Conservation (phyloP, 2,888 invertebrate species). For the Lasioglossum pauxillum region DNA sequence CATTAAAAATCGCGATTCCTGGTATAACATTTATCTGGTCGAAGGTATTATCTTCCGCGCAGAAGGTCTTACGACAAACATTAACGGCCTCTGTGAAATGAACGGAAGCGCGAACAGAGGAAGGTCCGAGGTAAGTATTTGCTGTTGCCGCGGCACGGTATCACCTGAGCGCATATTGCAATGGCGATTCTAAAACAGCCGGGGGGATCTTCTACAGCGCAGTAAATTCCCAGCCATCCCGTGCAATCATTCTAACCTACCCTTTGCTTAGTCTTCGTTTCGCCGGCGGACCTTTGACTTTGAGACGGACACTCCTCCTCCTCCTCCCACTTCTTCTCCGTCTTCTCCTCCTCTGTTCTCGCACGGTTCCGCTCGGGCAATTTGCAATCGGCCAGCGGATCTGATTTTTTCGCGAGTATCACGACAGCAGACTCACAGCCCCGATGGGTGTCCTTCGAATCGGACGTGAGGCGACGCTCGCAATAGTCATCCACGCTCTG, state of each 20-base stretch:
- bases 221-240: conserved; percentile 70
- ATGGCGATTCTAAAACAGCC: conserved; percentile 58
- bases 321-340: background rate
- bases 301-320: conserved; percentile 44
- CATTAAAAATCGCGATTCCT: background rate
- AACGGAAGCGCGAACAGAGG: background rate
- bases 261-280: conserved; percentile 63
- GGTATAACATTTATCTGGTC: background rate
- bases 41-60: background rate
- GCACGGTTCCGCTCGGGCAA: conserved; percentile 60
- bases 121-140: conserved; percentile 13
- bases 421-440: background rate
- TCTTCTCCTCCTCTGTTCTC: conserved; percentile 15
- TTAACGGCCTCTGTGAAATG: background rate
- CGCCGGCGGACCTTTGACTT: conserved; percentile 71
- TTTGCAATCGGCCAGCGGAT: conserved; percentile 63
- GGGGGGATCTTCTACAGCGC: conserved; percentile 48
- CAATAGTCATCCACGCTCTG: conserved; percentile 48
- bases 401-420: conserved; percentile 54
- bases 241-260: conserved; percentile 69
- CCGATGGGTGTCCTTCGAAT: conserved; percentile 65
- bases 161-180: conserved; percentile 23
- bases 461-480: conserved; percentile 71
- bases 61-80: background rate
- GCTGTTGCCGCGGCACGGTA: conserved; percentile 28